These are phyloP conservation scores for Sitta carolinensis DNA, from an alignment of 2,797 vertebrate species.

Conservation along the genomic window DNA sequence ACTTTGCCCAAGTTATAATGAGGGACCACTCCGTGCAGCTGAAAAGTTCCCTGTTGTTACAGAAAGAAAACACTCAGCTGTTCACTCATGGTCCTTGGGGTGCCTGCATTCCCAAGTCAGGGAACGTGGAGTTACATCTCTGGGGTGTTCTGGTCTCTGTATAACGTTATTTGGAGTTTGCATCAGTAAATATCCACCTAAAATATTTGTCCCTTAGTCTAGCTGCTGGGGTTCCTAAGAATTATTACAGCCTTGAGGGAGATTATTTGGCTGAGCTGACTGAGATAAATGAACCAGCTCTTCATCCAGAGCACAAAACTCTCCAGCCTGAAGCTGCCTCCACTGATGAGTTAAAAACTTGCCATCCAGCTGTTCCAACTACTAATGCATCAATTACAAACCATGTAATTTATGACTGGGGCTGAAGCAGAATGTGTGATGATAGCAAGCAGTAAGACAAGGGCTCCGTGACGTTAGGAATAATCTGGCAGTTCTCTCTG, in stretches of 20 bases:
- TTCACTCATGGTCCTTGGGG: not conserved
- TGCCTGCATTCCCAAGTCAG: not conserved
- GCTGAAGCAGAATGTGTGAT: not conserved
- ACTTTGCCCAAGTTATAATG: not conserved
- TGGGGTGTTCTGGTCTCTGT: not conserved
- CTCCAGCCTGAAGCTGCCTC: not conserved
- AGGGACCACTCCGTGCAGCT: not conserved
- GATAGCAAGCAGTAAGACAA: not conserved
- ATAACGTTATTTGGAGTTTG: not conserved
- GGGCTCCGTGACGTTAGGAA: not conserved
- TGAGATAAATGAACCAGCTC: not conserved
- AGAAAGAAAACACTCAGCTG: not conserved
- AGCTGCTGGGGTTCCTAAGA: not conserved
- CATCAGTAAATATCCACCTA: not conserved
- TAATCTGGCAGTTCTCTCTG: not conserved
- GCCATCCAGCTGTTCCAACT: not conserved
- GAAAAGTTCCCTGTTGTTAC: not conserved
- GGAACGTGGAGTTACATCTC: not conserved
- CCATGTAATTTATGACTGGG: not conserved
- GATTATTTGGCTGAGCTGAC: not conserved
- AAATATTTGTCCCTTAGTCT: not conserved
- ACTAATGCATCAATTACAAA: not conserved
- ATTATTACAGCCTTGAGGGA: not conserved
- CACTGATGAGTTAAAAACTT: not conserved
- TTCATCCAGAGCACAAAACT: not conserved